Evolutionary conservation across 2,888 invertebrate genomes (phyloP), one percentile per base, ranked within the genome.

Genomic region (Aleiodes testaceus): DNA sequence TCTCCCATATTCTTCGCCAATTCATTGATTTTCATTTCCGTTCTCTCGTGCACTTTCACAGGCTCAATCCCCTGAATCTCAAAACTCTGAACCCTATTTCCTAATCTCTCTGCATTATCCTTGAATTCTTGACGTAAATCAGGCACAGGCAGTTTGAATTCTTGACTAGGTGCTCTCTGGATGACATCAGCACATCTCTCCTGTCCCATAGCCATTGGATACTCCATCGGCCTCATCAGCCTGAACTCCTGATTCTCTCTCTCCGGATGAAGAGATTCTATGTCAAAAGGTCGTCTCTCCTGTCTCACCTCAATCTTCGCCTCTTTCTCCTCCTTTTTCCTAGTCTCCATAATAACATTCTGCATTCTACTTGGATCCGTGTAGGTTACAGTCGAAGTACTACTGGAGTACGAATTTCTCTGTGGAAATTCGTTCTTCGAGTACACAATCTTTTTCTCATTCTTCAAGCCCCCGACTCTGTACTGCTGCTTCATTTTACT

Each of bases 401-500:
- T 75, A 26, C 78, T 78, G 1, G 77, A 63, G 12, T 84, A 84
- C 3, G 76, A 68, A 18, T 72, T 76, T 14, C 79, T 78, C 2
- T 82, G 74, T 11, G 72, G 66, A 44, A 77, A 75, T 6, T 78
- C 78, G 11, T 80, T 79, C 42, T 80, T 80, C 59, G 77, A 68
- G 65, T 81, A 81, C 70, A 72, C 45, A 12, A 59, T 74, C 70
- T 16, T 79, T 45, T 75, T 72, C 14, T 82, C 81, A n/a, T 73
- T 6, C 18, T 81, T 85, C 0, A 78, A 75, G 22, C 68, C 77
- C 1, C 84, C 85, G 0, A 84, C 82, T 9, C 84, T 79, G 67
- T 85, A 87, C 61, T 86, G 87, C 83, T 93, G 93, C 84, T 93
- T 94, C 72, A 93, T 92, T 85, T 91, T 92, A 47, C 92, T 90